Conservation (phyloP, 2,888 invertebrate genomes). For the Volucella inflata region DNA sequence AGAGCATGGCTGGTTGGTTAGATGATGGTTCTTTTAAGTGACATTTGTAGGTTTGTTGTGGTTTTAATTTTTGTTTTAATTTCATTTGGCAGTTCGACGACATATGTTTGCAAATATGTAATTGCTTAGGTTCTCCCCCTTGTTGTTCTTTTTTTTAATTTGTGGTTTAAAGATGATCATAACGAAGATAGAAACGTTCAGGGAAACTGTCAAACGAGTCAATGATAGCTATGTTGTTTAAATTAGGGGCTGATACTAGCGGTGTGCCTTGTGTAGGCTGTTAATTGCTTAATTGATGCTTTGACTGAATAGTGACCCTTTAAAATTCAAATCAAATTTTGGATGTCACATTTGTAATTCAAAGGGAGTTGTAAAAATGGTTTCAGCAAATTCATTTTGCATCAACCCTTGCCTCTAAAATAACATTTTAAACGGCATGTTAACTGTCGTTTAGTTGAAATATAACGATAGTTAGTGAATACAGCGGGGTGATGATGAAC, state of each 20-base stretch:
- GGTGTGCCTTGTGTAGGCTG: constrained; percentile 24
- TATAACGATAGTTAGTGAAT: too few species aligned
- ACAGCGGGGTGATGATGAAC: too few species aligned
- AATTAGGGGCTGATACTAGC: constrained; percentile 19
- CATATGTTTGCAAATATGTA: constrained; percentile 59
- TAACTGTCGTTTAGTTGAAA: too few species aligned
- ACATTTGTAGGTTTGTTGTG: constrained; percentile 67
- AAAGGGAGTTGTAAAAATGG: constrained; percentile 4
- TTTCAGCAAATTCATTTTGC: not conserved
- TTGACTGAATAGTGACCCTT: not conserved
- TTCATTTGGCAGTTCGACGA: not conserved
- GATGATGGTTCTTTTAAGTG: constrained; percentile 24
- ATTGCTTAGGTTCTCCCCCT: too few species aligned
- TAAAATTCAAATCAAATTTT: not conserved
- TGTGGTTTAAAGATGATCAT: constrained; percentile 57
- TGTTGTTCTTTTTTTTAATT: constrained; percentile 20
- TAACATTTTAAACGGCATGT: too few species aligned
- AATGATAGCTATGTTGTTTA: constrained; percentile 6
- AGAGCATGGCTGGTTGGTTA: constrained; percentile 39
- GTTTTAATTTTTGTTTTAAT: constrained; percentile 10
- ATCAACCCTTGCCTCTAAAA: too few species aligned
- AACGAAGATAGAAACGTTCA: constrained; percentile 28
- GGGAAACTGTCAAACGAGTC: constrained; percentile 27
- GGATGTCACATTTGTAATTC: not conserved
- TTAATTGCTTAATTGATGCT: constrained; percentile 29